Conservation (phyloP, 2,888 invertebrate species). For the Allygus modestus region DNA sequence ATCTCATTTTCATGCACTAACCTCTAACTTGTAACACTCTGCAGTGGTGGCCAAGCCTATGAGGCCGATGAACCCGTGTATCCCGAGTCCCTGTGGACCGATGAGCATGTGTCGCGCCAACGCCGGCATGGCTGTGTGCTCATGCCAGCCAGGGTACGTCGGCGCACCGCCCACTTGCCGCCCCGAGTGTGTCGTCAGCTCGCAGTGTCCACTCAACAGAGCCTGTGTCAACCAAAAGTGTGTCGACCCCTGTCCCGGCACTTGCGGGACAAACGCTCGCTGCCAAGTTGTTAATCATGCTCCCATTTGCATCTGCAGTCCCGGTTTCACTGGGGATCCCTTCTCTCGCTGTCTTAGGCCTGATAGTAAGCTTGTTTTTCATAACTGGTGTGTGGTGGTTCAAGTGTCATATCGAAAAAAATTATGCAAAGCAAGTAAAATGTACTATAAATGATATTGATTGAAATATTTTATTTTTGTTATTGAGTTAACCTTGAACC, state of each 20-base stretch:
- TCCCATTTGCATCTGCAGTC: slow-evolving; percentile 85
- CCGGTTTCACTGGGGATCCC: slow-evolving; percentile 86
- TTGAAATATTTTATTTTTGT: too few relatives aligned
- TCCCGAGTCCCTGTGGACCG: slow-evolving; percentile 82
- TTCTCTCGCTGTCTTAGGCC: slow-evolving; percentile 80
- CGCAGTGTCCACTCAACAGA: slow-evolving; percentile 84
- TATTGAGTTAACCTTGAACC: neutral
- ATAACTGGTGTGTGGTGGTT: neutral
- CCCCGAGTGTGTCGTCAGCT: slow-evolving; percentile 88
- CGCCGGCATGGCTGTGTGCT: slow-evolving; percentile 85
- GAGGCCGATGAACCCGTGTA: slow-evolving; percentile 70
- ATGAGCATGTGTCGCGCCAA: slow-evolving; percentile 82
- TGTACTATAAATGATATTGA: too few relatives aligned
- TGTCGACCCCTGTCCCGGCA: slow-evolving; percentile 84
- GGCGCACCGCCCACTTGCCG: slow-evolving; percentile 87
- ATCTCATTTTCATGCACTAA: neutral
- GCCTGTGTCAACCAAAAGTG: slow-evolving; percentile 88
- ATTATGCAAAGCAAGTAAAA: too few relatives aligned
- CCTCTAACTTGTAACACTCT: slow-evolving; percentile 6
- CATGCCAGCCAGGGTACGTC: slow-evolving; percentile 82
- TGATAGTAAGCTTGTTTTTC: slow-evolving; percentile 65
- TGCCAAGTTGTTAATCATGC: slow-evolving; percentile 87
- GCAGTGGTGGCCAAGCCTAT: slow-evolving; percentile 12
- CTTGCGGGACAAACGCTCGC: slow-evolving; percentile 84
- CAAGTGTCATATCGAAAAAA: too few relatives aligned